phyloP scores from a whole-genome alignment of 2,113 vertebrate genomes.

The Pyxicephalus adspersus region DNA sequence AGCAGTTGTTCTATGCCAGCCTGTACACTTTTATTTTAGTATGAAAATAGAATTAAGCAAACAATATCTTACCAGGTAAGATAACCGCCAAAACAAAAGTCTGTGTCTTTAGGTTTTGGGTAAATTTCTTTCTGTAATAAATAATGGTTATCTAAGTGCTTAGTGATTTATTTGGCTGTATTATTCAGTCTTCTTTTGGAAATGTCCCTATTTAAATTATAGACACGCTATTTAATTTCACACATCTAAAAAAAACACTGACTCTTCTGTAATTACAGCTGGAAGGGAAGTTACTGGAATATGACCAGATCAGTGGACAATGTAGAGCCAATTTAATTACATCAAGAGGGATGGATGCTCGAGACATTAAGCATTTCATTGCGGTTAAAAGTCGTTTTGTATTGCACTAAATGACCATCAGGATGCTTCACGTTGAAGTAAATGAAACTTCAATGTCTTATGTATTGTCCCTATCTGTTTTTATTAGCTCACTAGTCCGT shows the following conservation, averaged over 20 bases:
- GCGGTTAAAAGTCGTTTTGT: conserved; percentile 42
- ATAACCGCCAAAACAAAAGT: conserved; percentile 16
- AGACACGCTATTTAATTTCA: conserved; percentile 44
- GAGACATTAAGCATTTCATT: conserved; percentile 46
- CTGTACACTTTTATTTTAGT: conserved; percentile 10
- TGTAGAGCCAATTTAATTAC: conserved; percentile 51
- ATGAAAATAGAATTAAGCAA: conserved; percentile 13
- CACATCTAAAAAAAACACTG: conserved; percentile 32
- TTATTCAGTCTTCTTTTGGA: conserved; percentile 39
- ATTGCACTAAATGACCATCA: conserved; percentile 43
- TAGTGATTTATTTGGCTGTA: conserved; percentile 41
- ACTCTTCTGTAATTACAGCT: conserved; percentile 46
- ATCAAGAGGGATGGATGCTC: conserved; percentile 47
- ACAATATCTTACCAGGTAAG: conserved; percentile 17
- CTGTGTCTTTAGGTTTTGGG: conserved; percentile 30
- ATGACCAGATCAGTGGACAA: conserved; percentile 45
- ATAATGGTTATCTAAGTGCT: conserved; percentile 41
- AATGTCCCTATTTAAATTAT: conserved; percentile 34
- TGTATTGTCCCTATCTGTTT: conserved; percentile 19
- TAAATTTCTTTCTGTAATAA: conserved; percentile 42
- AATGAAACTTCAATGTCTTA: conserved; percentile 36
- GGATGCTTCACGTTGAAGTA: conserved; percentile 29
- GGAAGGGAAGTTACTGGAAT: conserved; percentile 47
- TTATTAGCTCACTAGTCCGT: conserved; percentile 10
- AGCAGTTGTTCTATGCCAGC: conserved; percentile 3